These are phyloP conservation scores for Dendrolimus houi DNA, from an alignment of 2,888 invertebrate species.

Conservation along the genomic window DNA sequence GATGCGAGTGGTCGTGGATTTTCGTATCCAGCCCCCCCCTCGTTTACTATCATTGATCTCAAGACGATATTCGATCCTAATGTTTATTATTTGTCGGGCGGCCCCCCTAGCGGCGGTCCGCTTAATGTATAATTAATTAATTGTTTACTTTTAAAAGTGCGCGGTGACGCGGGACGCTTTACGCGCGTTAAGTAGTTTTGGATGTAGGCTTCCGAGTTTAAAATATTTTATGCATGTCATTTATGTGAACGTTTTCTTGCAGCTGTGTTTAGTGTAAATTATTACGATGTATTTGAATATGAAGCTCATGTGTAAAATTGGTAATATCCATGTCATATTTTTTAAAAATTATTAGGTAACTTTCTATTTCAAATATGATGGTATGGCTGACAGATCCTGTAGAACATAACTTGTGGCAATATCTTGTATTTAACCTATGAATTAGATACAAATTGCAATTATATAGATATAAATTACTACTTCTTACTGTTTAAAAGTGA, in stretches of 20 bases:
- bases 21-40: constrained; percentile 33
- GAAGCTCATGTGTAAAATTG: constrained; percentile 42
- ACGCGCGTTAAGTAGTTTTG: constrained; percentile 66
- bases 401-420: too few relatives aligned
- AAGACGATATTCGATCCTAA: constrained; percentile 72
- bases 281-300: constrained; percentile 51
- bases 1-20: constrained; percentile 37
- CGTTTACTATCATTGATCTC: constrained; percentile 70
- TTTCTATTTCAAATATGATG: too few relatives aligned
- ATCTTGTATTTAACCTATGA: too few relatives aligned
- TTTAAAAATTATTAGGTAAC: constrained; percentile 9
- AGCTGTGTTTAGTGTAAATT: constrained; percentile 64
- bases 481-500: too few relatives aligned
- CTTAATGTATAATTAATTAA: constrained; percentile 48
- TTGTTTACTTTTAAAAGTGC: constrained; percentile 49
- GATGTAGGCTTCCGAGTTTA: constrained; percentile 54
- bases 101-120: constrained; percentile 23
- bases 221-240: constrained; percentile 49
- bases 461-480: too few relatives aligned
- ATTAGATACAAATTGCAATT: too few relatives aligned
- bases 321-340: constrained; percentile 45
- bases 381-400: too few relatives aligned
- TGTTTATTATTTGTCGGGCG: constrained; percentile 54
- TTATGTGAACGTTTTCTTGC: constrained; percentile 56
- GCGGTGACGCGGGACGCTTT: constrained; percentile 58